phyloP scores from a whole-genome alignment of 2,113 vertebrate species.

The Sturnira hondurensis region DNA sequence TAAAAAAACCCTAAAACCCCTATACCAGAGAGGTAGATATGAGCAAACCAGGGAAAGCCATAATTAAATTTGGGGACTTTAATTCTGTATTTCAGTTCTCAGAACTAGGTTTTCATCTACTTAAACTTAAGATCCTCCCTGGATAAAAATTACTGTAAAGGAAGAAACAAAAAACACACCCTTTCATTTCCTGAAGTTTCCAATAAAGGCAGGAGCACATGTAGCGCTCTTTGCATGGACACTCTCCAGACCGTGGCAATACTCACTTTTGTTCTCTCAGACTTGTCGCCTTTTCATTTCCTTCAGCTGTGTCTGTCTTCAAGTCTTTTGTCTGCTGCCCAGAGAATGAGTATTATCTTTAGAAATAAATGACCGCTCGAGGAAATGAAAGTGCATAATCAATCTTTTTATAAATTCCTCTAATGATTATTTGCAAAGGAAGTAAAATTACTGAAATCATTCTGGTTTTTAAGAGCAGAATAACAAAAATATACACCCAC shows the following conservation, averaged over 20 bases:
- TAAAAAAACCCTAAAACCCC: too few species aligned
- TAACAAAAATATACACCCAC: background rate
- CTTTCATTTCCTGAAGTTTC: slow-evolving; percentile 56
- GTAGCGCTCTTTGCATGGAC: rapidly evolving
- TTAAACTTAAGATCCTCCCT: background rate
- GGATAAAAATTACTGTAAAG: background rate
- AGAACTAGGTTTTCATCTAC: background rate
- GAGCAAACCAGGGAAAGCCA: background rate
- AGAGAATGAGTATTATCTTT: slow-evolving; percentile 50
- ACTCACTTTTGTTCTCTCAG: background rate
- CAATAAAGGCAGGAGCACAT: background rate
- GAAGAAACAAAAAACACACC: background rate
- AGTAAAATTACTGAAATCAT: background rate
- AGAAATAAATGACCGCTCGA: slow-evolving; percentile 1
- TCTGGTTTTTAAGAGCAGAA: slow-evolving; percentile 1
- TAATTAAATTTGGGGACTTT: background rate
- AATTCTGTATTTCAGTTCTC: background rate
- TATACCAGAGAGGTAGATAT: background rate
- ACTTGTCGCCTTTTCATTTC: slow-evolving; percentile 42
- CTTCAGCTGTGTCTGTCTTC: slow-evolving; percentile 19
- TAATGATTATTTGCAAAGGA: slow-evolving; percentile 35
- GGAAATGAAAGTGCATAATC: slow-evolving; percentile 55
- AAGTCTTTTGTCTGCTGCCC: slow-evolving; percentile 43
- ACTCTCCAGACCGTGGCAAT: background rate
- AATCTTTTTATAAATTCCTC: slow-evolving; percentile 38